Evolutionary conservation across 92 coral and sea anemone species (phyloP), one percentile per base, ranked within the genome.

Genomic region (Siderastrea radians): DNA sequence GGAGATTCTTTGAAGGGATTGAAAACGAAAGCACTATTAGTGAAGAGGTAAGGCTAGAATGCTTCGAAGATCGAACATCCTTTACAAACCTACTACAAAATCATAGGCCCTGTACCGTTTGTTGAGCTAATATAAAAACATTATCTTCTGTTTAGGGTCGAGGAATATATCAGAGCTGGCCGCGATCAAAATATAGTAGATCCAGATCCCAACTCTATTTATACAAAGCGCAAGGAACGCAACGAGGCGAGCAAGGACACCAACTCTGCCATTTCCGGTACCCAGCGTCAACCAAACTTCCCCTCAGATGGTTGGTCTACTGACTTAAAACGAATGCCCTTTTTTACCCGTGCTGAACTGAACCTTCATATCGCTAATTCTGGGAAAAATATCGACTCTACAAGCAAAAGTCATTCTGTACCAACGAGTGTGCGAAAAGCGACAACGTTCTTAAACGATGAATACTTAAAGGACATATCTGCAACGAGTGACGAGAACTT

Each of bases 101-200:
- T 26, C 38, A 26, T 26, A 26, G 38, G 38, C 38, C 38, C 38
- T 26, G 38, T 26, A 26, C 38, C 38, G 38, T 26, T 26, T 26
- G 38, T 26, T 26, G 38, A 26, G 38, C 38, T 26, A 26, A 26
- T 26, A 26, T 26, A 26, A 26, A 26, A 26, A 26, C 38, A 26
- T 26, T 26, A 26, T 49, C 12, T 48, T 53, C 11, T 69, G 69
- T 49, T 1, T 16, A 86, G 91, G 67, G 94, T 87, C 8, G 77
- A 87, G 54, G 94, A 91, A 61, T 91, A 86, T 44, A 80, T 91
- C 79, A 69, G 46, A 50, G 79, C 47, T 4, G 94, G 94, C 46
- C 75, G 61, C 2, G 91, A 81, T 43, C 66, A 81, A 67, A 57
- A 79, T 44, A 68, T 86, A 43, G 83, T 90, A 5, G 91, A 90